Conservation (phyloP, 2,113 vertebrate species). For the Enhydra lutris region DNA sequence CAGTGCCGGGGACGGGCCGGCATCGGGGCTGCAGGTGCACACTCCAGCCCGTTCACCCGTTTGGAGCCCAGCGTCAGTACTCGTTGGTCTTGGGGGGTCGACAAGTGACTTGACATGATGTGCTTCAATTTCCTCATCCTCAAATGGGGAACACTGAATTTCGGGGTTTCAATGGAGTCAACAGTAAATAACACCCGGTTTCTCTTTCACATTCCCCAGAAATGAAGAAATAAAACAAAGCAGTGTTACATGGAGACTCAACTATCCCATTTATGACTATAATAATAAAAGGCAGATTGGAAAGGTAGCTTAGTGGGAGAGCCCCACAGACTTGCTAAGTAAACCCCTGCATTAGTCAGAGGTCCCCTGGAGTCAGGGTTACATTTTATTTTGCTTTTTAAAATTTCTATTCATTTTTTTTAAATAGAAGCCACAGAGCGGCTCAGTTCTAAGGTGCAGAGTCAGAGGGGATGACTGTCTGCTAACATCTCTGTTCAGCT, state of each 20-base stretch:
- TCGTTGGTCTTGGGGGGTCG: background rate
- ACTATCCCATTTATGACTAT: background rate
- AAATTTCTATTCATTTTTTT: background rate
- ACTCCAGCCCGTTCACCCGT: background rate
- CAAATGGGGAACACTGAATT: background rate
- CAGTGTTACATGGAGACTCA: background rate
- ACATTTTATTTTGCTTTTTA: background rate
- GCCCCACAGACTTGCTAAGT: background rate
- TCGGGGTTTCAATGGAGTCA: background rate
- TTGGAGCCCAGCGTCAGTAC: background rate
- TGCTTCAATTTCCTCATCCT: background rate
- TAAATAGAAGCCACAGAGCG: background rate
- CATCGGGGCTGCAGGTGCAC: fast-evolving
- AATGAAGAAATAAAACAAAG: background rate
- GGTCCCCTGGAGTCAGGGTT: background rate
- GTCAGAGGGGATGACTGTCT: background rate
- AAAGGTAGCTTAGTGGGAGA: background rate
- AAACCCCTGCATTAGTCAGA: background rate
- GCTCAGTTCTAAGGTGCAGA: background rate
- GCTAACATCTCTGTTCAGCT: background rate
- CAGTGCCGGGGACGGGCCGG: background rate
- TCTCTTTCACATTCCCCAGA: background rate
- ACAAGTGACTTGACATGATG: background rate
- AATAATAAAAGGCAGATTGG: background rate
- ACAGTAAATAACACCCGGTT: background rate